phyloP scores from a whole-genome alignment of 2,797 vertebrate species.

The Microctenopoma steveboyesi region DNA sequence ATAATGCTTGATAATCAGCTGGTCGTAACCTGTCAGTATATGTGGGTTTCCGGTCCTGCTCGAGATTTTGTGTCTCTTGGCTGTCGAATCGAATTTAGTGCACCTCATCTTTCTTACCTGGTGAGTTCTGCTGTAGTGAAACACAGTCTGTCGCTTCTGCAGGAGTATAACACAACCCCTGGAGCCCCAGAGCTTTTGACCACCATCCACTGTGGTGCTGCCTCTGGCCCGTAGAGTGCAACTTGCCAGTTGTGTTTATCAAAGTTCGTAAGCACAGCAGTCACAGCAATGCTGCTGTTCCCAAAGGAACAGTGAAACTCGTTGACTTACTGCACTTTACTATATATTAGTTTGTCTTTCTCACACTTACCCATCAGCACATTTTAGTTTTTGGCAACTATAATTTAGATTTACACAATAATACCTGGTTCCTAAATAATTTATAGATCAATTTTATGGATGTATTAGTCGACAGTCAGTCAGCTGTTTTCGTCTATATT shows the following conservation, averaged over 20 bases:
- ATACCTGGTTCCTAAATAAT: too few species aligned
- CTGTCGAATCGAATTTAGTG: conserved; percentile 22
- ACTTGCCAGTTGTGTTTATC: conserved; percentile 9
- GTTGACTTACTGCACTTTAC: background rate
- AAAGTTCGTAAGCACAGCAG: conserved; percentile 5
- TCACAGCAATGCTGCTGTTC: background rate
- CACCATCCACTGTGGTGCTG: conserved; percentile 6
- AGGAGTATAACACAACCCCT: conserved; percentile 25
- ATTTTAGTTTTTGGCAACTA: too few species aligned
- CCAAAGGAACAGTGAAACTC: background rate
- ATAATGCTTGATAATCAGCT: background rate
- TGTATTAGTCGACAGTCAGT: too few species aligned
- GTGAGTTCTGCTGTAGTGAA: conserved; percentile 30
- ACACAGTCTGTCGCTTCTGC: conserved; percentile 36
- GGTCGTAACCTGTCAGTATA: background rate
- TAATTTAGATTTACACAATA: too few species aligned
- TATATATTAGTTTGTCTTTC: background rate
- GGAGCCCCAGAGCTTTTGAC: conserved; percentile 22
- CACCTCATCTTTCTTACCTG: conserved; percentile 26
- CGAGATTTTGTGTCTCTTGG: conserved; percentile 17
- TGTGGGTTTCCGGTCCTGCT: conserved; percentile 11
- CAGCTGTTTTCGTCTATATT: too few species aligned
- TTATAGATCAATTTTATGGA: too few species aligned
- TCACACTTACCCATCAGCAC: too few species aligned
- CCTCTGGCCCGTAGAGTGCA: background rate